Evolutionary conservation across 2,797 vertebrate species (phyloP), one percentile per base, ranked within the genome.

Genomic region (Dicrostonyx torquatus): DNA sequence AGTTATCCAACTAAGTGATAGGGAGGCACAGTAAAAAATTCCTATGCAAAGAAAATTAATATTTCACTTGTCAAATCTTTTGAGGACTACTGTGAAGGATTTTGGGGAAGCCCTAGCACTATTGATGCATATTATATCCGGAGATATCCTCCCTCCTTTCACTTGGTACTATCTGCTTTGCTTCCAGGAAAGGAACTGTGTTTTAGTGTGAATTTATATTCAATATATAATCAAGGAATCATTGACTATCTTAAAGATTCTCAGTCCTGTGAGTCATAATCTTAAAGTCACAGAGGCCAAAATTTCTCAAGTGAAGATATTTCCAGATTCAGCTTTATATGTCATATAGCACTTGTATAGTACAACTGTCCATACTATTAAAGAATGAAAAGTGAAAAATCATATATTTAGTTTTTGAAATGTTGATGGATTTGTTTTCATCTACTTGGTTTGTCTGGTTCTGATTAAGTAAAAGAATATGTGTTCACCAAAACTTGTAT

Each of bases 341-440:
- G 34, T 34, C n/a, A 84, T 87, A 6, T 48, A 17, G 62, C 53
- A 9, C 43, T 78, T 77, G 45, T 62, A 62, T 80, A 4, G 34
- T 45, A 12, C 58, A 55, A 64, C 13, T 96, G 31, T 66, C 37
- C 5, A 73, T 87, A 17, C 53, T n/a, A 82, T 40, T n/a, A 94
- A 77, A 77, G 15, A 85, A 87, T 93, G 53, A 87, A 91, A 89
- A 95, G 78, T 87, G 53, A 84, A 62, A 62, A 89, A 82, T 94
- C 9, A 37, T 86, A 80, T 48, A 50, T 80, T 91, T 76, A 77
- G 53, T 83, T 90, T 94, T 64, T 64, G 40, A 12, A 94, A 22
- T 40, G 24, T 86, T 66, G 40, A 60, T 84, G 17, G 9, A 58
- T 22, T 14, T 79, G 22, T 40, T 85, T 88, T 90, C 34, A 34